Conservation (phyloP, 2,888 invertebrate genomes). For the Drosophila eohydei region DNA sequence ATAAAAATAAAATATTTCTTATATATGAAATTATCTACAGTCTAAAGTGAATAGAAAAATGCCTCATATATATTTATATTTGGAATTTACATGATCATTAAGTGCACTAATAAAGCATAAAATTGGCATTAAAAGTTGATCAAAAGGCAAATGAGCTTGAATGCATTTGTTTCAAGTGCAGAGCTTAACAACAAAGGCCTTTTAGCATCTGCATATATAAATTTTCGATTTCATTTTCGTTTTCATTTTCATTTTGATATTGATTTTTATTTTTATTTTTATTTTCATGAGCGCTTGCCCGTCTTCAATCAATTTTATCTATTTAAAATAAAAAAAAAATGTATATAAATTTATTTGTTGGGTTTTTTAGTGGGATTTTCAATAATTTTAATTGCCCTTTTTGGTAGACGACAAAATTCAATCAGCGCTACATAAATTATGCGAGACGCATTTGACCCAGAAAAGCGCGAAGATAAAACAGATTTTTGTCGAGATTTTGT, state of each 20-base stretch:
- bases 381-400: slow-evolving; percentile 74
- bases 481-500: slow-evolving; percentile 45
- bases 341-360: slow-evolving; percentile 35
- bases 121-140: slow-evolving; percentile 47
- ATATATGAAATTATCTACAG: too few relatives aligned
- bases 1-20: too few relatives aligned
- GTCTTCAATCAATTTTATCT: slow-evolving; percentile 46
- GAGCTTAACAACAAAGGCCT: slow-evolving; percentile 50
- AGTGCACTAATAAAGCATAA: slow-evolving; percentile 35
- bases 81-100: slow-evolving; percentile 4
- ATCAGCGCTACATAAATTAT: slow-evolving; percentile 76
- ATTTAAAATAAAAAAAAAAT: not conserved
- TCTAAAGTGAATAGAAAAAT: too few relatives aligned
- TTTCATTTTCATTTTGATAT: slow-evolving; percentile 25
- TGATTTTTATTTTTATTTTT: slow-evolving; percentile 27
- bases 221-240: slow-evolving; percentile 13
- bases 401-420: slow-evolving; percentile 67
- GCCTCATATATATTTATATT: not conserved
- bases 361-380: slow-evolving; percentile 50
- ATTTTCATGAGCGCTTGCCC: slow-evolving; percentile 39
- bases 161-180: slow-evolving; percentile 21
- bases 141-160: slow-evolving; percentile 14
- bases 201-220: slow-evolving; percentile 31
- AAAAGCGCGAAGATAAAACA: slow-evolving; percentile 62
- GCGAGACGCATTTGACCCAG: slow-evolving; percentile 63